Base-by-base conservation (phyloP, 2,888 invertebrate species). In the Pseudoips prasinana region DNA sequence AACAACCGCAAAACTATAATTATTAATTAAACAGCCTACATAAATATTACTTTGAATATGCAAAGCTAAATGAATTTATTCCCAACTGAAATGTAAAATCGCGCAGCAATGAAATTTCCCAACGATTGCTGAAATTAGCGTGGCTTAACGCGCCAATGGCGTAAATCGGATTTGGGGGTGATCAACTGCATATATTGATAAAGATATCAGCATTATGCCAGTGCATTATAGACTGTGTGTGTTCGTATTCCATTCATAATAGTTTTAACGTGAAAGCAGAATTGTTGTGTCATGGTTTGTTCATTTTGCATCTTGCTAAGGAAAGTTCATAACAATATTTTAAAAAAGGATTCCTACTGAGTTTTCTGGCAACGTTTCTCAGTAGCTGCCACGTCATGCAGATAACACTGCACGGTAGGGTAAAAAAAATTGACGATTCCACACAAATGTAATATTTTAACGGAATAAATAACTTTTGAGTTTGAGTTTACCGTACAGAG, bases 101-200 rank as follows among this genome's bases (percentile, higher is more conserved):
- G 28, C 27, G 24, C 22, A 25, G 37, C 30, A 39, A 42, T 39
- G 35, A 46, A 56, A 54, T 46, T n/a, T 47, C 29, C 47, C 49
- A 33, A 40, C 49, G 47, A 60, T 54, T 55, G 56, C 45, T 33
- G 37, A 55, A 59, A 66, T 68, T 64, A 68, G 54, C 47, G 47
- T 43, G 47, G 59, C 60, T 68, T 62, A 60, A 64, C 55, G 57
- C 61, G 56, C 49, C 47, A 55, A 59, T 60, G 53, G 50, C 56
- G 48, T 51, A 44, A 58, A 67, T 64, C 53, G 50, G 52, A 56
- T 55, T 56, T 45, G 46, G 39, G 57, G 50, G 47, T 39, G 54
- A 54, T 55, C 48, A 52, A 56, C 46, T 46, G 50, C 53, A 39
- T 42, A 35, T 42, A 46, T 48, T 48, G 32, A 43, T 55, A 41